Percentiles rank a stretch among this genome's conserved stretches.
Conservation (phyloP, 1,140 invertebrate species). For the Venturia canescens region DNA sequence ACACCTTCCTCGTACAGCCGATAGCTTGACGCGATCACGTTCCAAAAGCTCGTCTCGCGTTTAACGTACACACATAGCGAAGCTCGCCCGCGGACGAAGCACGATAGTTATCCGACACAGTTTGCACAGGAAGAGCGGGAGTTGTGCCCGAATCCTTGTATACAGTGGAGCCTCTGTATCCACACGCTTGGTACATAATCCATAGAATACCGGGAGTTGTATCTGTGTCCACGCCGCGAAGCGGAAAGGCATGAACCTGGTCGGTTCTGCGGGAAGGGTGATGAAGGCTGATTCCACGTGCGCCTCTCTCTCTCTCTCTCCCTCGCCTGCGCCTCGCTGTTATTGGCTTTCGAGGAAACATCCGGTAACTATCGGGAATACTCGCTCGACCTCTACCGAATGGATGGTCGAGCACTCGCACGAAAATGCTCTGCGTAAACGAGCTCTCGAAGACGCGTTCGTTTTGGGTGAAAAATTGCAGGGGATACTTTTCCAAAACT, state of each 20-base stretch:
- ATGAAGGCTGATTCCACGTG: slow-evolving; percentile 29
- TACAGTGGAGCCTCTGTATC: neutral
- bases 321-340: neutral
- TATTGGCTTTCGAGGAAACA: slow-evolving; percentile 40
- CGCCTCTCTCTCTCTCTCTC: neutral
- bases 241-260: slow-evolving; percentile 26
- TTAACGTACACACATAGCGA: neutral
- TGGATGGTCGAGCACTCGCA: no score
- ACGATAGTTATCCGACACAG: slow-evolving; percentile 36
- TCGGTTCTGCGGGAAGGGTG: neutral
- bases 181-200: slow-evolving; percentile 3
- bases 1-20: neutral
- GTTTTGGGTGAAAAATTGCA: neutral
- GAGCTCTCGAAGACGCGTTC: no score
- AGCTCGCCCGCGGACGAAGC: neutral
- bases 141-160: slow-evolving; percentile 14
- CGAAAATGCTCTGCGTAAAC: no score
- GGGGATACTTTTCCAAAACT: neutral
- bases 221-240: slow-evolving; percentile 30
- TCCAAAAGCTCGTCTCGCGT: slow-evolving; percentile 10
- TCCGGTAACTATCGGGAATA: slow-evolving; percentile 27
- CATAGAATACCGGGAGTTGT: slow-evolving; percentile 37
- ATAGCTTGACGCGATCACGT: neutral
- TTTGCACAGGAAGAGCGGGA: slow-evolving; percentile 20
- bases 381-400: slow-evolving; percentile 6